A percentile compares a stretch with the other conserved stretches of the same genome.
phyloP scores from a whole-genome alignment of 2,888 invertebrate species.

The Perithous albicinctus region DNA sequence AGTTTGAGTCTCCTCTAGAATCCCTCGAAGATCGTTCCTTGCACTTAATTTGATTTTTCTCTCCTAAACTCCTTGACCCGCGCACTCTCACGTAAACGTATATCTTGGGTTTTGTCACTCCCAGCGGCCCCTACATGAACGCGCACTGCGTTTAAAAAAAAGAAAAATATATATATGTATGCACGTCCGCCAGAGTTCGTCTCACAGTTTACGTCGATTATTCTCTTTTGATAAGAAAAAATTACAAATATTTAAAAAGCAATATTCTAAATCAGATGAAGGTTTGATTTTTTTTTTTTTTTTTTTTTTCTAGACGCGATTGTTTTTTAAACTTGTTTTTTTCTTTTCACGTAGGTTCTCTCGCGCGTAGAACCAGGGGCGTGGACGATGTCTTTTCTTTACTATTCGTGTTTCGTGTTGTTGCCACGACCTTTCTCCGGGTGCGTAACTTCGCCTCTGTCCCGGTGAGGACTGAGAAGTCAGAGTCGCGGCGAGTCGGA shows the following conservation, averaged over 20 bases:
- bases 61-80: conserved; percentile 49
- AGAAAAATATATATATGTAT: conserved; percentile 2
- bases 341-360: conserved; percentile 5
- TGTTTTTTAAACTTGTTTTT: not conserved
- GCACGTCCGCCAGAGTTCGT: conserved; percentile 23
- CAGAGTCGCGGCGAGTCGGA: conserved; percentile 69
- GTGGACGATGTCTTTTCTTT: conserved; percentile 24
- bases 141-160: conserved; percentile 56
- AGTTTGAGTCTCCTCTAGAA: not conserved
- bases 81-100: conserved; percentile 46
- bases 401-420: conserved; percentile 37
- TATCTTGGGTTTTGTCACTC: conserved; percentile 29
- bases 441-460: conserved; percentile 81
- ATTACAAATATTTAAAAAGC: not conserved
- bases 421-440: conserved; percentile 75
- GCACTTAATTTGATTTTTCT: conserved; percentile 44
- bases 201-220: conserved; percentile 45
- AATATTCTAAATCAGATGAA: not conserved
- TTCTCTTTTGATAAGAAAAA: not conserved
- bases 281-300: too few relatives aligned
- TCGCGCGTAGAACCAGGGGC: conserved; percentile 38
- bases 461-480: conserved; percentile 81
- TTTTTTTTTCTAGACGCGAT: not conserved
- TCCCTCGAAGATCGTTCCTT: conserved; percentile 33
- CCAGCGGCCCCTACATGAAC: conserved; percentile 39